Conservation (phyloP, 2,113 vertebrate genomes). For the Archocentrus centrarchus region DNA sequence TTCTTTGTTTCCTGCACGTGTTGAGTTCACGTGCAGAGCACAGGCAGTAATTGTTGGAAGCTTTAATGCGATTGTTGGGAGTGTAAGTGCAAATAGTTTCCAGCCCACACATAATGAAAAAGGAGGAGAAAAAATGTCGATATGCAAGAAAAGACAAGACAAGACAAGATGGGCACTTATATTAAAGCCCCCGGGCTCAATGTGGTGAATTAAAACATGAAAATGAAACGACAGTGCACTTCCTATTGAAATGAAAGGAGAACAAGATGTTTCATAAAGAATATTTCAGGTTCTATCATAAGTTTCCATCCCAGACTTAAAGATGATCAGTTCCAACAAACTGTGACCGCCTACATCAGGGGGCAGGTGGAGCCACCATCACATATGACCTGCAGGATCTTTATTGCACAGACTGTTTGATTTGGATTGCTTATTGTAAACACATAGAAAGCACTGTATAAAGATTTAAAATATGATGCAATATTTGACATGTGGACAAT, state of each 20-base stretch:
- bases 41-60: not conserved
- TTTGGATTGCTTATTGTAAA: no score
- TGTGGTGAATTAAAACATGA: not conserved
- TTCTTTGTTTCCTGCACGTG: not conserved
- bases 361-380: not conserved
- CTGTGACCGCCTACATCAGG: not conserved
- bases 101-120: not conserved
- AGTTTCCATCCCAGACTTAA: not conserved
- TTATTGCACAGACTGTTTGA: not conserved
- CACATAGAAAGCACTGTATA: no score
- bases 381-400: not conserved
- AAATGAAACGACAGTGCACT: accelerated
- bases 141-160: not conserved
- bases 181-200: not conserved
- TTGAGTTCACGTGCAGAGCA: accelerated
- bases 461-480: no score
- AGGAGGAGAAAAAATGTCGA: not conserved
- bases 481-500: no score
- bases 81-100: not conserved
- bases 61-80: not conserved
- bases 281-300: not conserved
- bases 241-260: not conserved
- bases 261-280: not conserved
- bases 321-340: not conserved
- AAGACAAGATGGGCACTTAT: not conserved